Conservation (phyloP, 2,113 vertebrate species). For the Hippoglossus stenolepis region DNA sequence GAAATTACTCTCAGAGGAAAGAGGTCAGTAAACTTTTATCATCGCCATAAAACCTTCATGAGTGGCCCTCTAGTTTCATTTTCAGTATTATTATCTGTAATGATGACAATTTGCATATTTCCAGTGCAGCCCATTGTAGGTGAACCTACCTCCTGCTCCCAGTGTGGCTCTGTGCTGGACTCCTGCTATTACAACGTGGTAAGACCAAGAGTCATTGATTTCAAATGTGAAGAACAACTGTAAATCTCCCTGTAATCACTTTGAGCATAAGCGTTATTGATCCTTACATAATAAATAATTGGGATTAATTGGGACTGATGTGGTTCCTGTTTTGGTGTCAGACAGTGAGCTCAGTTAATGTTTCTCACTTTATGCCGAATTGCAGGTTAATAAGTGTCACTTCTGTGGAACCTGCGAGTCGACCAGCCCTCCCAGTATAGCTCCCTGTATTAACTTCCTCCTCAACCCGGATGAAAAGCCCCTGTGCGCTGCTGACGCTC, state of each 20-base stretch:
- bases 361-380: background rate
- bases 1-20: slow-evolving; percentile 72
- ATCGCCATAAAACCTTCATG: slow-evolving; percentile 7
- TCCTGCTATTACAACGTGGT: slow-evolving; percentile 71
- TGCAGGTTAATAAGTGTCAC: slow-evolving; percentile 71
- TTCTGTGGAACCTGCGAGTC: slow-evolving; percentile 64
- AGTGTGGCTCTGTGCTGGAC: slow-evolving; percentile 73
- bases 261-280: slow-evolving; percentile 5
- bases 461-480: slow-evolving; percentile 41
- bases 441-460: slow-evolving; percentile 58
- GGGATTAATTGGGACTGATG: background rate
- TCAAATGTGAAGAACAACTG: slow-evolving; percentile 5
- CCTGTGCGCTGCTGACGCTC: slow-evolving; percentile 14
- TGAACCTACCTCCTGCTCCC: slow-evolving; percentile 62
- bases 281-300: background rate
- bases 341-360: no score
- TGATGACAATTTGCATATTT: slow-evolving; percentile 27
- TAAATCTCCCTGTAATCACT: background rate
- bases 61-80: background rate
- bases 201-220: slow-evolving; percentile 14
- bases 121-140: slow-evolving; percentile 57
- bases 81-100: background rate
- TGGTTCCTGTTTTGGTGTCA: background rate
- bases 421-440: background rate
- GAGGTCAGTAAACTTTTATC: slow-evolving; percentile 59